A percentile compares a stretch with the other conserved stretches of the same genome.
Conservation (phyloP, 2,888 invertebrate species). For the Xestia rhomboidea region DNA sequence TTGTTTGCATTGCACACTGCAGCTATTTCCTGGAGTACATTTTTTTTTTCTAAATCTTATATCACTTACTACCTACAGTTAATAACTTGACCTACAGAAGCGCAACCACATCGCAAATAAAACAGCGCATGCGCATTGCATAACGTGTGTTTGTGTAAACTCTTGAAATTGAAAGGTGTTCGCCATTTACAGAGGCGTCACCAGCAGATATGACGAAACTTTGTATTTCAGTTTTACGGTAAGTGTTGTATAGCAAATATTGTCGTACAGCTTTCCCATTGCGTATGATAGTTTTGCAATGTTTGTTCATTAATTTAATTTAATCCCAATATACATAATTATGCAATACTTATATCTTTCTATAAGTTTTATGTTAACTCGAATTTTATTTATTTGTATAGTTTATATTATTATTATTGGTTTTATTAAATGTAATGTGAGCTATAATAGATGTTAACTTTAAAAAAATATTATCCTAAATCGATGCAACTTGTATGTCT, state of each 20-base stretch:
- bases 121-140: conserved; percentile 42
- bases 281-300: conserved; percentile 20
- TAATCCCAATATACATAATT: no score
- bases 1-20: not conserved
- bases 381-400: no score
- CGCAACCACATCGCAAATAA: conserved; percentile 37
- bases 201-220: conserved; percentile 50
- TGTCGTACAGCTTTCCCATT: conserved; percentile 29
- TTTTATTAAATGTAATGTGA: no score
- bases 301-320: conserved; percentile 4
- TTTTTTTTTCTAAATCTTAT: not conserved
- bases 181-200: conserved; percentile 39
- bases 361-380: no score
- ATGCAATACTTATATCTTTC: no score
- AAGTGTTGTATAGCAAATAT: conserved; percentile 16
- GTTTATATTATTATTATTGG: no score
- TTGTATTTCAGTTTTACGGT: conserved; percentile 36
- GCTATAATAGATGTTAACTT: no score
- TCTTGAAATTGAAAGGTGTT: conserved; percentile 58
- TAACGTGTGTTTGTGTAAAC: conserved; percentile 49
- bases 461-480: no score
- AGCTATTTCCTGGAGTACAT: no score
- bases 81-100: conserved; percentile 26
- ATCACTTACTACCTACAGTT: not conserved
- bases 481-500: no score